These are phyloP conservation scores for Tachina lurida DNA, from an alignment of 2,888 invertebrate species.

Conservation along the genomic window DNA sequence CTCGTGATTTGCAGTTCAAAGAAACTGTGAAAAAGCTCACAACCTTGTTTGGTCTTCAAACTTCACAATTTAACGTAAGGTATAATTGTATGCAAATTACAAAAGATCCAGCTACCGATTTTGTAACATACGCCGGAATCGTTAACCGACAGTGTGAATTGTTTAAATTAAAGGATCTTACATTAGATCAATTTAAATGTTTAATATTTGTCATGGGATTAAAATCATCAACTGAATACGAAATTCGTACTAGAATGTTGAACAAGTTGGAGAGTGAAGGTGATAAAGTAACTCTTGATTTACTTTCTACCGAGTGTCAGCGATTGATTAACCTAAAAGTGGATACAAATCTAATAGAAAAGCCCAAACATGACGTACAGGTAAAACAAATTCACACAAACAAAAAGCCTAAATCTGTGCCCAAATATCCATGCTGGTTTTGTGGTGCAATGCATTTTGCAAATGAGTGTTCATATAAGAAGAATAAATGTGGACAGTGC, in stretches of 20 bases:
- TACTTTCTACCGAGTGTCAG: constrained; percentile 59
- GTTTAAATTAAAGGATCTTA: no score
- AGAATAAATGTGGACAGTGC: constrained; percentile 40
- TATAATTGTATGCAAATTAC: constrained; percentile 65
- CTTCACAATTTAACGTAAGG: constrained; percentile 63
- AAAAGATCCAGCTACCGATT: constrained; percentile 60
- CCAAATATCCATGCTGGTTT: constrained; percentile 33
- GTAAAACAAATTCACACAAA: neutral
- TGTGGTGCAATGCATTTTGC: constrained; percentile 45
- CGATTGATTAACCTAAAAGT: constrained; percentile 68
- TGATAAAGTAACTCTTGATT: constrained; percentile 54
- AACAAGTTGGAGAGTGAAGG: no score
- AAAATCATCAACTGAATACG: no score
- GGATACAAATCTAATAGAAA: constrained; percentile 65
- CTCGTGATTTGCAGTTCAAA: constrained; percentile 50
- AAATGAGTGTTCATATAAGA: constrained; percentile 63
- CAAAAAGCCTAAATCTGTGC: neutral
- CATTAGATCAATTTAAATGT: no score
- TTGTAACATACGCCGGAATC: neutral
- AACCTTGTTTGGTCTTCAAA: constrained; percentile 65
- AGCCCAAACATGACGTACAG: neutral
- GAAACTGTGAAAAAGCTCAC: constrained; percentile 64
- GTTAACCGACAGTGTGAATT: no score
- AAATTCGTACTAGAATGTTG: no score
- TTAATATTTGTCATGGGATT: no score